phyloP scores from a whole-genome alignment of 2,888 invertebrate genomes.

The Apodemia duryi region DNA sequence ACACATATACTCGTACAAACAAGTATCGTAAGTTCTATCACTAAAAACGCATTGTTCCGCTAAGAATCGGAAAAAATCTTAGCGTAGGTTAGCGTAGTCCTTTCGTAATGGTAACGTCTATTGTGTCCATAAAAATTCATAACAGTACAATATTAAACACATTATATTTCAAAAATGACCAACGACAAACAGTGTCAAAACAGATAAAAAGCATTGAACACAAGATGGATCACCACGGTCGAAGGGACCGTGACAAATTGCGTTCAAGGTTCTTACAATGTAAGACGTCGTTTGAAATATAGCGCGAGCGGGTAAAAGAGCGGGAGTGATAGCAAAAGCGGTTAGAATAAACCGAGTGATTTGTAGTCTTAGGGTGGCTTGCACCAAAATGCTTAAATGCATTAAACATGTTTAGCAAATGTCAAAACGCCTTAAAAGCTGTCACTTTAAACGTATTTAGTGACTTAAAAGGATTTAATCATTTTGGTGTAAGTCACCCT shows the following conservation, averaged over 20 bases:
- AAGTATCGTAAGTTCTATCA: too few relatives aligned
- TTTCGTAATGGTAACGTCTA: slow-evolving; percentile 9
- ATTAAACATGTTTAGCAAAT: too few relatives aligned
- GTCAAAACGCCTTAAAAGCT: too few relatives aligned
- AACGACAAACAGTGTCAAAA: slow-evolving; percentile 26
- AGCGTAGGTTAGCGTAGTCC: background rate
- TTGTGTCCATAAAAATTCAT: slow-evolving; percentile 23
- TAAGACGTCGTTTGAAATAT: background rate
- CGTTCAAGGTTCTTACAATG: slow-evolving; percentile 21
- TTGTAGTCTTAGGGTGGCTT: too few relatives aligned
- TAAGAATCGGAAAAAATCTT: background rate
- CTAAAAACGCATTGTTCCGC: too few relatives aligned
- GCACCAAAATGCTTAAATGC: too few relatives aligned
- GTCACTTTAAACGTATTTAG: too few relatives aligned
- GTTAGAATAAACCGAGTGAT: too few relatives aligned
- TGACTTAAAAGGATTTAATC: too few relatives aligned
- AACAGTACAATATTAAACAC: slow-evolving; percentile 21
- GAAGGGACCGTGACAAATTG: slow-evolving; percentile 30
- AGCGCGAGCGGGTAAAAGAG: background rate
- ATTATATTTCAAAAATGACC: slow-evolving; percentile 23
- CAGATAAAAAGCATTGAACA: slow-evolving; percentile 28
- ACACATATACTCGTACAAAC: too few relatives aligned
- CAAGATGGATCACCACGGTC: slow-evolving; percentile 28
- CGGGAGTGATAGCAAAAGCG: background rate
- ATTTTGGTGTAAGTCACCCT: too few relatives aligned